Base-by-base conservation (phyloP, 2,888 invertebrate species). In the Pollenia griseotomentosa region DNA sequence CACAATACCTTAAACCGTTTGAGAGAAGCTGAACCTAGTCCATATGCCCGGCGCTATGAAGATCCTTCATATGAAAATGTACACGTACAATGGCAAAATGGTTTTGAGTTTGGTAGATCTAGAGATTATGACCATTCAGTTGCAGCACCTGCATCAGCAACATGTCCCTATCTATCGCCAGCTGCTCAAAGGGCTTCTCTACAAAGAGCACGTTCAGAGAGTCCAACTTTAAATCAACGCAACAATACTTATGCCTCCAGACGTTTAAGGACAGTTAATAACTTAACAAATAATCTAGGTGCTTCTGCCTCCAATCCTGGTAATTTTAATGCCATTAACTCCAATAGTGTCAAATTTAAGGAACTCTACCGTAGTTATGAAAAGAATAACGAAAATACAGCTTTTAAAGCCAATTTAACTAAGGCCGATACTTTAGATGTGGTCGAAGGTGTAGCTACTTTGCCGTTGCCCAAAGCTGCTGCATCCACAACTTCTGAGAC, bases 51-150 rank as follows among this genome's bases (percentile, higher is more conserved):
- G 89, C 92, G 92, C 3, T 90, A 91, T 61, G 93, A 93, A 79
- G 93, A 93, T 90, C 93, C 92, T 3, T 93, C 93, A 14, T 93
- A 93, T 81, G 93, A 93, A 88, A 93, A 93, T 89, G 93, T 93
- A 1, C 93, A 93, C 81, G 93, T 93, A 1, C 93, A 93, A 83
- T 93, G 93, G 92, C 93, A 93, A 66, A 93, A 93, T 88, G 93
- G 93, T 48, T 93, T 93, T 48, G 93, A 93, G 81, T 93, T 93
- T 85, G 93, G 93, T 14, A 90, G 93, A 16, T 93, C 93, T 0
- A 90, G 93, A 6, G 93, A 93, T 68, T 90, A 90, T 84, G 90
- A 91, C 73, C 87, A 78, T 89, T 82, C 81, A 77, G 16, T 84
- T 82, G 65, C 85, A 71, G 33, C 85, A 86, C 23, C 87, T 75